Evolutionary conservation across 2,888 invertebrate genomes (phyloP), one percentile per base, ranked within the genome.

Genomic region (Eristalis arbustorum): DNA sequence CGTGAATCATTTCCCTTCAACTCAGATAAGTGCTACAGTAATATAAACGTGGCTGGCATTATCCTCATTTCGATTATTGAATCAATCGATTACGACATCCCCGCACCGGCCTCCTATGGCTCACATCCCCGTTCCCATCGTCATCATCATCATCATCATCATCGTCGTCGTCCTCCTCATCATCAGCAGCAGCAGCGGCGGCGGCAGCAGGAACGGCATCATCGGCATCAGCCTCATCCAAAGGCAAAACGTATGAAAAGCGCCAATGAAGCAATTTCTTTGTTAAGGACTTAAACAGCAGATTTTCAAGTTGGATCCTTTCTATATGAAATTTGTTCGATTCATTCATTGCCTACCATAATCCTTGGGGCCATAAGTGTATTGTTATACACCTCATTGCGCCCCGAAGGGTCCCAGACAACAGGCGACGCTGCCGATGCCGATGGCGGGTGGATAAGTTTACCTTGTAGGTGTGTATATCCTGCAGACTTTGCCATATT

Each of bases 191-290:
- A 22, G 57, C 37, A n/a, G 8, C 62, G 6, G 8, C 31, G 18
- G 59, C 62, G 11, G 28, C 34, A 10, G 13, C 63, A 34, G 25
- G n/a, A 31, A 14, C 63, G 37, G 49, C 37, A 34, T 49, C 42
- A 22, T 28, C 75, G 31, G 28, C 66, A 61, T 57, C 71, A 61
- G 57, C 61, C 37, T 63, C 69, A 49, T 59, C 74, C 40, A 87
- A 79, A 61, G 78, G 83, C 74, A 75, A 83, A 83, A 79, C 87
- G 71, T 87, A 87, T 85, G 78, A 88, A 85, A 88, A 88, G 85
- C 85, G 88, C 81, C 88, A 85, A 88, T 88, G 85, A 88, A 88
- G 88, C 88, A 88, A 88, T 88, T 88, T 85, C 87, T 87, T 87
- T 87, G 87, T 87, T 78, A 83, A 83, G 87, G 87, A 87, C 87